Base-by-base conservation (phyloP, 2,797 vertebrate genomes). In the Gymnodraco acuticeps region DNA sequence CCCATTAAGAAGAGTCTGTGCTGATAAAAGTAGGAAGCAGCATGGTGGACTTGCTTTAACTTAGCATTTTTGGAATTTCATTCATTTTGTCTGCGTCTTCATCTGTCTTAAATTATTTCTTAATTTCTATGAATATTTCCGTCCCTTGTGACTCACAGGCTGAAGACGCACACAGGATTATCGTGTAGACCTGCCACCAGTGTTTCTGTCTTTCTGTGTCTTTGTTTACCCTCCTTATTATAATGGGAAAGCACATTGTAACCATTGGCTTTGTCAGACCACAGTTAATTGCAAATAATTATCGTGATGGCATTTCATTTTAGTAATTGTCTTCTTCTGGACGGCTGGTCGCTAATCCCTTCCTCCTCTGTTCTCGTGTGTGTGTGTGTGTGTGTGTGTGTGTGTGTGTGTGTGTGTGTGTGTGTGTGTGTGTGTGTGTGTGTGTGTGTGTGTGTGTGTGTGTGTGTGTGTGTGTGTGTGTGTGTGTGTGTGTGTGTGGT, bases 281-380 rank as follows among this genome's bases (percentile, higher is more conserved):
- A 72, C 83, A 85, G 88, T 90, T 92, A 92, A 93, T 93, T 92
- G 83, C 89, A 85, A 93, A 92, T 91, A 94, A 92, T 93, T 91
- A 89, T 92, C 82, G 19, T 79, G 85, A 92, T 92, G 91, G 85
- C 91, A 92, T 93, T 93, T 93, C 23, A 91, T 92, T 91, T 91
- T 75, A 91, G 80, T 92, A 91, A 93, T 92, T 91, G 88, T 92
- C 87, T 88, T 89, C 81, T 87, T 90, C 82, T 89, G 90, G 83
- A 90, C 70, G 80, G 78, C 80, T 80, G 83, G 80, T 85, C 82
- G 27, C 82, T 88, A 92, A 93, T 90, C 90, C 83, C 69, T 79
- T 83, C 74, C 82, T 86, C 64, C 48, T 89, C 77, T 91, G 84
- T 89, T 84, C 81, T 82, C 80, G 82, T n/a, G n/a, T n/a, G n/a